These are phyloP conservation scores for Plagiodera versicolora DNA, from an alignment of 2,888 invertebrate genomes.

Conservation along the genomic window DNA sequence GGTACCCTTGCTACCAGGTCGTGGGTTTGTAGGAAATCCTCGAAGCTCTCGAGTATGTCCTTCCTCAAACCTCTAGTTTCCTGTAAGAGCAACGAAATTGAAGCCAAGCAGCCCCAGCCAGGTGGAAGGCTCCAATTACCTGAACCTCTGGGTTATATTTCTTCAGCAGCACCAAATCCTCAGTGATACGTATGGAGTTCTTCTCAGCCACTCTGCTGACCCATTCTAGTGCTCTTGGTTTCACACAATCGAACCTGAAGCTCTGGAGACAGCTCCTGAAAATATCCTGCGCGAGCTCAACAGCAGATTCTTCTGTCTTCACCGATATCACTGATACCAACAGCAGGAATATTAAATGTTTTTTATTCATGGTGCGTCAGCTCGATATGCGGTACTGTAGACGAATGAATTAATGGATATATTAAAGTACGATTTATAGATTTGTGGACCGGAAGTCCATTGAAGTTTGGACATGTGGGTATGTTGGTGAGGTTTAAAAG, in stretches of 20 bases:
- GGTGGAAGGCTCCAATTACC: too few relatives aligned
- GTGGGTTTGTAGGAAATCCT: constrained; percentile 74
- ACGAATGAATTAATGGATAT: constrained; percentile 19
- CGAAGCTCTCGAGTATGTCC: constrained; percentile 71
- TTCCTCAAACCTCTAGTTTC: constrained; percentile 59
- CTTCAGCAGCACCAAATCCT: constrained; percentile 73
- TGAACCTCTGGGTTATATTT: constrained; percentile 56
- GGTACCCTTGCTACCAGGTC: constrained; percentile 76
- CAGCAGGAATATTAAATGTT: not conserved
- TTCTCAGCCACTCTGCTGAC: constrained; percentile 67
- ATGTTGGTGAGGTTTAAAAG: constrained; percentile 6
- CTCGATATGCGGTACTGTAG: constrained; percentile 18
- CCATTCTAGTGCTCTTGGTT: constrained; percentile 77
- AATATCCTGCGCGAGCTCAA: constrained; percentile 66
- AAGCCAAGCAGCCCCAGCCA: too few relatives aligned
- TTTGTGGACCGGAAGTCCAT: constrained; percentile 23
- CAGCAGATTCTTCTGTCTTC: constrained; percentile 57
- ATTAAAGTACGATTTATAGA: constrained; percentile 25
- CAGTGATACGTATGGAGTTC: constrained; percentile 73
- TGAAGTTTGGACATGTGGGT: constrained; percentile 17
- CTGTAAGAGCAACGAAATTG: constrained; percentile 46
- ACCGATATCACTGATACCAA: constrained; percentile 20
- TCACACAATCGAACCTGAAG: constrained; percentile 72
- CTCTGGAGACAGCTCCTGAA: constrained; percentile 69
- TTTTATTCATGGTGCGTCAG: constrained; percentile 18